Evolutionary conservation across 2,113 vertebrate genomes (phyloP).

Genomic region (Meles meles): DNA sequence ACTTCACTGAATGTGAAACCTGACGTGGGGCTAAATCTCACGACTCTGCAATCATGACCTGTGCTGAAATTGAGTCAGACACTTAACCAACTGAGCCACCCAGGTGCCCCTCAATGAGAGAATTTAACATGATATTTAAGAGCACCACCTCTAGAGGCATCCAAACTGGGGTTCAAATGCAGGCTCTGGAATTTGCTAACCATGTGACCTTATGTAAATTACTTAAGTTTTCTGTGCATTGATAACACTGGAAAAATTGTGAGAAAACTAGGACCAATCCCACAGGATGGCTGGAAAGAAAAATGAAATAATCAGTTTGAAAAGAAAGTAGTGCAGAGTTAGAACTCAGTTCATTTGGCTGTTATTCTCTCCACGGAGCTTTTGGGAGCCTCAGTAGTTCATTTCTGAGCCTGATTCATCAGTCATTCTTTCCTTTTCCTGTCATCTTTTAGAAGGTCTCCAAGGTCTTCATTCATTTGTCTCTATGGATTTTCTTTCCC

Average conservation of each 20-base stretch:
- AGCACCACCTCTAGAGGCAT: neutral
- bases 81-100: neutral
- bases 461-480: slow-evolving; percentile 32
- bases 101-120: neutral
- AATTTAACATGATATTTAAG: neutral
- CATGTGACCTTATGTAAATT: neutral
- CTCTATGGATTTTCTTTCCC: slow-evolving; percentile 33
- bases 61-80: neutral
- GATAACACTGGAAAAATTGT: neutral
- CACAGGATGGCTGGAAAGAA: neutral
- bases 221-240: neutral
- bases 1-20: neutral
- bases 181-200: slow-evolving; percentile 19
- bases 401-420: neutral
- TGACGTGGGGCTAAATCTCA: neutral
- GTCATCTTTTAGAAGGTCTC: neutral
- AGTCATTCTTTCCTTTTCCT: neutral
- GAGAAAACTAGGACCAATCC: neutral
- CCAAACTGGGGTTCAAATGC: neutral
- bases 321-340: neutral
- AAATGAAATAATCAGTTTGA: neutral
- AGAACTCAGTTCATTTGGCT: neutral
- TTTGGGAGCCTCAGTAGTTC: neutral
- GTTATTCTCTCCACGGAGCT: neutral
- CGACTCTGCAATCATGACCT: neutral